A percentile compares a stretch with the other conserved stretches of the same genome.
phyloP scores from a whole-genome alignment of 1,140 invertebrate species.

The Stenopsyche tienmushanensis region DNA sequence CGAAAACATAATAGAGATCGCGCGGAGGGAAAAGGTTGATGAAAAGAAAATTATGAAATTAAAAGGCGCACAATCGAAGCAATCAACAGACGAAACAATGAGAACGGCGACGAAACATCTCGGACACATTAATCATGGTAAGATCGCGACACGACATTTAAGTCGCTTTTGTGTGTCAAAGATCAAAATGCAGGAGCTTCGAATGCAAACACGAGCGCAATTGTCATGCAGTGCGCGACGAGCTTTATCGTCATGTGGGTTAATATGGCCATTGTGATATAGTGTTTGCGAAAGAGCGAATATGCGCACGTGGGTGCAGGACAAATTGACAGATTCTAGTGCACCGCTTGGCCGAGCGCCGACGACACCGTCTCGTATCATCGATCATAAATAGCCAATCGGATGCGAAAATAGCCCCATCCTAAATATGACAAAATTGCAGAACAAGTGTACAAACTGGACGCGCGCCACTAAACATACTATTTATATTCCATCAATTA shows the following conservation, averaged over 20 bases:
- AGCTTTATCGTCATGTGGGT: background rate
- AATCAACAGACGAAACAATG: background rate
- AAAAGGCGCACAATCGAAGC: background rate
- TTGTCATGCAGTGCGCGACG: background rate
- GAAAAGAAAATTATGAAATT: background rate
- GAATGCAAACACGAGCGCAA: too few relatives aligned
- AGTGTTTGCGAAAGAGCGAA: background rate
- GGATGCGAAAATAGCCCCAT: too few relatives aligned
- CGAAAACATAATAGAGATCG: conserved; percentile 14
- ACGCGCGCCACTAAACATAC: too few relatives aligned
- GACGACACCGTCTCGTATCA: too few relatives aligned
- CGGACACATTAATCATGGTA: background rate
- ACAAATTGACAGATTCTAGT: background rate
- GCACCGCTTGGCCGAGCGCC: background rate
- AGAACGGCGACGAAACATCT: background rate
- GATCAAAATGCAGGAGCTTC: too few relatives aligned
- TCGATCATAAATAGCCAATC: too few relatives aligned
- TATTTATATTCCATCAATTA: too few relatives aligned
- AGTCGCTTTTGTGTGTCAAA: background rate
- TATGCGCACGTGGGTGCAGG: background rate
- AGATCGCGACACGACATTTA: background rate
- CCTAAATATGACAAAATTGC: too few relatives aligned
- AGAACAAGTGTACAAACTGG: too few relatives aligned
- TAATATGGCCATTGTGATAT: background rate
- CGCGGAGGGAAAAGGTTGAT: background rate